These are phyloP conservation scores for Epizoanthus rinbou DNA, from an alignment of 92 coral and sea anemone species.

Conservation along the genomic window DNA sequence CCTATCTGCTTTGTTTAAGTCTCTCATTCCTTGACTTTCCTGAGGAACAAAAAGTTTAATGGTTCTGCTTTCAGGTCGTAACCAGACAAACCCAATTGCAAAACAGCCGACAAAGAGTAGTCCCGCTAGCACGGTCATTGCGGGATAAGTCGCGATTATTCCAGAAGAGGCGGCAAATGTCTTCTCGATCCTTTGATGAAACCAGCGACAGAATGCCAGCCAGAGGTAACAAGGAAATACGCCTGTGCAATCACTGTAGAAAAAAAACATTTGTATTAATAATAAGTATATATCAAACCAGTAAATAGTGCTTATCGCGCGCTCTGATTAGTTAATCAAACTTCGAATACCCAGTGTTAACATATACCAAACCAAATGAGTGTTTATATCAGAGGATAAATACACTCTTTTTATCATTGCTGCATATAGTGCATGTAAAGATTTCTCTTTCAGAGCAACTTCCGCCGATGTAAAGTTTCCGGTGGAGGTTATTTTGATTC, in stretches of 20 bases:
- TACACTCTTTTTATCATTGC: no score
- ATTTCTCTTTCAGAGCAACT: no score
- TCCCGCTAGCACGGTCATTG: slow-evolving; percentile 54
- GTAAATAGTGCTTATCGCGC: no score
- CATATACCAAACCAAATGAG: no score
- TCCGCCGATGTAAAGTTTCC: no score
- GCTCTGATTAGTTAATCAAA: no score
- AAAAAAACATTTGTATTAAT: background rate
- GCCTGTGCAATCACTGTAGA: background rate
- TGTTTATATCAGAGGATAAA: no score
- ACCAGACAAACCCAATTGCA: slow-evolving; percentile 80
- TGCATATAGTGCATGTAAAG: no score
- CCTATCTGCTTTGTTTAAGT: slow-evolving; percentile 67
- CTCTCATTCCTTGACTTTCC: slow-evolving; percentile 72
- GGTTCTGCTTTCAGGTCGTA: slow-evolving; percentile 77
- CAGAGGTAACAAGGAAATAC: slow-evolving; percentile 54
- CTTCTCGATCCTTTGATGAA: slow-evolving; percentile 52
- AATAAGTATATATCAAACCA: no score
- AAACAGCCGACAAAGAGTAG: slow-evolving; percentile 61
- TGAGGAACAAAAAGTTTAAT: slow-evolving; percentile 88
- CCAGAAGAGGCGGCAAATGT: slow-evolving; percentile 58
- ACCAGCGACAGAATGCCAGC: slow-evolving; percentile 71
- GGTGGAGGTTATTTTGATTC: no score
- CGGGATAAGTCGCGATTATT: slow-evolving; percentile 62
- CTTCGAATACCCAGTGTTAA: no score